Percentiles rank a stretch among this genome's conserved stretches.
Evolutionary conservation across 1,140 invertebrate species (phyloP).

Genomic region (Lepidurus packardi): DNA sequence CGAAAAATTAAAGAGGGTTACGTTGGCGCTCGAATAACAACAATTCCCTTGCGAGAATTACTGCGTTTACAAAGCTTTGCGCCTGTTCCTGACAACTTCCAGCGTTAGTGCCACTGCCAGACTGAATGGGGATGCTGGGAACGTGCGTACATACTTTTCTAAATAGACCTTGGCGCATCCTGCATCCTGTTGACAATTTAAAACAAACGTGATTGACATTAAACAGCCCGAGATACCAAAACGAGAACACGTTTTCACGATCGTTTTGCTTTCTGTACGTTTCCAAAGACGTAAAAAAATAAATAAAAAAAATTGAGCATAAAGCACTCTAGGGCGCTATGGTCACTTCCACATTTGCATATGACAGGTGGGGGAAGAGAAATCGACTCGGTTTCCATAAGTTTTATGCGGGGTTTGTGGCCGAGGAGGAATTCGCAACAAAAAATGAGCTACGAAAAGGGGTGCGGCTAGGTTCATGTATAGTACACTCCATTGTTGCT

Average conservation of each 20-base stretch:
- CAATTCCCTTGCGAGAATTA: conserved; percentile 7
- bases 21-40: background rate
- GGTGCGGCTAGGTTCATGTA: background rate
- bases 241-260: background rate
- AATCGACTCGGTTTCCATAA: background rate
- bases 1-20: background rate
- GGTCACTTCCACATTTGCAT: conserved; percentile 13
- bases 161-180: background rate
- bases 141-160: conserved; percentile 8
- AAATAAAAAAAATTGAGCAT: background rate
- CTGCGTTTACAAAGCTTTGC: background rate
- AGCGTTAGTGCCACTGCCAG: background rate
- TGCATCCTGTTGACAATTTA: background rate
- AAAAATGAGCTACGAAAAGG: background rate
- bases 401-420: background rate
- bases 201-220: background rate
- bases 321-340: background rate
- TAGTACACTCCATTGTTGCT: background rate
- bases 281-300: background rate
- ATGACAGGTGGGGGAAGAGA: background rate
- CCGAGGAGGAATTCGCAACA: too few species aligned
- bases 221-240: background rate
- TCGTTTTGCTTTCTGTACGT: background rate
- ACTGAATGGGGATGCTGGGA: conserved; percentile 5
- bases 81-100: conserved; percentile 1